Evolutionary conservation across 2,888 invertebrate genomes (phyloP).

Genomic region (Drosophila formosana): DNA sequence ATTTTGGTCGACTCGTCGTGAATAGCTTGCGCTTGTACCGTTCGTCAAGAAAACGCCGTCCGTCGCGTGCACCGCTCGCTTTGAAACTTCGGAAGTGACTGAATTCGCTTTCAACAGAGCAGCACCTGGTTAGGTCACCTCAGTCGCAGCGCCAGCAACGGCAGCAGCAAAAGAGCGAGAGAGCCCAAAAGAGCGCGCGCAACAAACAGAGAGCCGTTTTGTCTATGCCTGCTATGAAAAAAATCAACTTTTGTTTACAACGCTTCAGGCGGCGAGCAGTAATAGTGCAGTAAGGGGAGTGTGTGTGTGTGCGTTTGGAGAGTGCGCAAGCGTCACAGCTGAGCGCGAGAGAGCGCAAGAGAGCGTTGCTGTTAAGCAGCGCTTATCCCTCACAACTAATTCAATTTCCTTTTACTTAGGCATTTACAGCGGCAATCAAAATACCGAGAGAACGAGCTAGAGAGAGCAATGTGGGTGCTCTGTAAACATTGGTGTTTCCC

Average conservation of each 20-base stretch:
- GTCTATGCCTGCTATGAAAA: conserved; percentile 25
- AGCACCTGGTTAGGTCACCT: conserved; percentile 83
- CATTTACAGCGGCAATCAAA: conserved; percentile 66
- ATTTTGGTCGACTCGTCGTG: conserved; percentile 49
- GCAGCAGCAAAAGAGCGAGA: conserved; percentile 25
- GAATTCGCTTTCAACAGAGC: conserved; percentile 77
- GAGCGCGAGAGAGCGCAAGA: conserved; percentile 32
- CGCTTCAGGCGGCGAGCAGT: conserved; percentile 54
- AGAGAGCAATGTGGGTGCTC: conserved; percentile 15
- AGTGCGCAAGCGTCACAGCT: conserved; percentile 62
- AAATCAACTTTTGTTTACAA: conserved; percentile 71
- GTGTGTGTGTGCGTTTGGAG: conserved; percentile 16
- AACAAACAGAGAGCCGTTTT: conserved; percentile 44
- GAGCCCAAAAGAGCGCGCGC: conserved; percentile 35
- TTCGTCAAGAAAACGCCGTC: conserved; percentile 32
- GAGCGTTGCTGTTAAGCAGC: conserved; percentile 57
- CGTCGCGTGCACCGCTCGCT: conserved; percentile 74
- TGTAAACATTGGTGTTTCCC: conserved; percentile 39
- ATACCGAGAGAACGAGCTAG: conserved; percentile 32
- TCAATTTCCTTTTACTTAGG: conserved; percentile 68
- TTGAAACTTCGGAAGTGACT: conserved; percentile 83
- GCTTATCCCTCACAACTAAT: conserved; percentile 71
- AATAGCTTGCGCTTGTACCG: conserved; percentile 20
- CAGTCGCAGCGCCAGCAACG: conserved; percentile 43
- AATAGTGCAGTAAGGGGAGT: conserved; percentile 13